Evolutionary conservation across 2,113 vertebrate species (phyloP), one percentile per base, ranked within the genome.

Genomic region (Mormoops blainvillei): DNA sequence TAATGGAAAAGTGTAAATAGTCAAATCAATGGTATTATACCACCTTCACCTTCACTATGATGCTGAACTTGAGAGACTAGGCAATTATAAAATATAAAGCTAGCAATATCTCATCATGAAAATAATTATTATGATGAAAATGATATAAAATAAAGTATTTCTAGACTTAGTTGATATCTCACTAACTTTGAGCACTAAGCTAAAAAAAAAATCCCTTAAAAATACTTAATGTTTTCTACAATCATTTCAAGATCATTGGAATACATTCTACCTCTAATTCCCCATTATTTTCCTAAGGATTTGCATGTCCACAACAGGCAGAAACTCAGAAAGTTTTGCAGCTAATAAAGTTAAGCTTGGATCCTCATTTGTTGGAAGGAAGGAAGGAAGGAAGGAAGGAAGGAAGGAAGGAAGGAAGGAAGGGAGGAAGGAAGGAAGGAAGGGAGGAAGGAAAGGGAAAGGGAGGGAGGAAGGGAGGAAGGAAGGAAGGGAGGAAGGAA

Each of bases 51-150:
- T 82, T 81, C 67, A 87, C 6, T 58, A 50, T 14, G 81, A 73
- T 68, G 38, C 18, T 90, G 88, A 95, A 80, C 71, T 26, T 70
- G 26, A 97, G 58, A 92, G 28, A 48, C 43, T 2, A 52, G 50
- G 33, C 67, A 73, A 84, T 80, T 76, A 38, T 15, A 70, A 89
- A 81, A 70, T 48, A 94, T 48, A 36, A 89, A 96, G 67, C 36
- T 52, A 84, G 45, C 38, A 87, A 28, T 76, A 84, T 26, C 58
- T 94, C 48, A 84, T 84, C 43, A 95, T 50, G 22, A 84, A 78
- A 92, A 50, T 50, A 87, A 87, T 14, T 28, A 67, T 82, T 93
- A 71, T 41, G 26, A 94, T 63, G 78, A 95, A 96, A 94, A 97
- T 65, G 7, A 87, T 33, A 52, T 26, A 56, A 74, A 80, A 81